These are phyloP conservation scores for Lycaena phlaeas DNA, from an alignment of 2,888 invertebrate species.

Conservation along the genomic window DNA sequence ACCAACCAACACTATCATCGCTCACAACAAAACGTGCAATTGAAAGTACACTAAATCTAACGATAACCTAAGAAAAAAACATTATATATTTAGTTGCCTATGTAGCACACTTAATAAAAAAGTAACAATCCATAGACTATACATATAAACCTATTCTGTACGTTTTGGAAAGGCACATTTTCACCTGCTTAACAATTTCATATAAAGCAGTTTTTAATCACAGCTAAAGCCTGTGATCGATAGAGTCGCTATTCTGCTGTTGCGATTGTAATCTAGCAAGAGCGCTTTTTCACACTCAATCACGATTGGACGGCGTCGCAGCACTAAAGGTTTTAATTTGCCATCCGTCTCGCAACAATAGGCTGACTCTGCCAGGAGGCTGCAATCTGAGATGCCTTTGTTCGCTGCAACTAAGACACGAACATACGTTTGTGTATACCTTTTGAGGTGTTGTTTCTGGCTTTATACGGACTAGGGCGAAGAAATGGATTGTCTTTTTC, in stretches of 20 bases:
- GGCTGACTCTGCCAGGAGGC: constrained; percentile 23
- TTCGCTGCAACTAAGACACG: constrained; percentile 1
- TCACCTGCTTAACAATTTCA: neutral
- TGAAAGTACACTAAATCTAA: too few relatives aligned
- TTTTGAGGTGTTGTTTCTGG: neutral
- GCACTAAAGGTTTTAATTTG: constrained; percentile 46
- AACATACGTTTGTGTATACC: neutral
- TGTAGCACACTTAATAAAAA: too few relatives aligned
- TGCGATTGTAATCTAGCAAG: constrained; percentile 43
- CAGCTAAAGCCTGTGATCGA: constrained; percentile 32
- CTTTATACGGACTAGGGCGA: too few relatives aligned
- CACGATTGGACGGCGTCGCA: constrained; percentile 33
- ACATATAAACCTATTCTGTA: too few relatives aligned
- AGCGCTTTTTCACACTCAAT: constrained; percentile 66
- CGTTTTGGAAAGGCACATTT: too few relatives aligned
- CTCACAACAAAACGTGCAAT: too few relatives aligned
- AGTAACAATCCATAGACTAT: too few relatives aligned
- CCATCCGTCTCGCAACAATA: constrained; percentile 57
- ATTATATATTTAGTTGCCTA: too few relatives aligned
- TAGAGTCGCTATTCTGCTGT: too few relatives aligned
- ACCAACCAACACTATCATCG: too few relatives aligned
- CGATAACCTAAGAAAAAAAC: too few relatives aligned
- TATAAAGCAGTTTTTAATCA: constrained; percentile 15
- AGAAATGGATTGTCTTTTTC: too few relatives aligned
- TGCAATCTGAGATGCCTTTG: constrained; percentile 18